Percentiles rank a stretch among this genome's conserved stretches.
phyloP scores from a whole-genome alignment of 2,113 vertebrate species.

The Bettongia penicillata region DNA sequence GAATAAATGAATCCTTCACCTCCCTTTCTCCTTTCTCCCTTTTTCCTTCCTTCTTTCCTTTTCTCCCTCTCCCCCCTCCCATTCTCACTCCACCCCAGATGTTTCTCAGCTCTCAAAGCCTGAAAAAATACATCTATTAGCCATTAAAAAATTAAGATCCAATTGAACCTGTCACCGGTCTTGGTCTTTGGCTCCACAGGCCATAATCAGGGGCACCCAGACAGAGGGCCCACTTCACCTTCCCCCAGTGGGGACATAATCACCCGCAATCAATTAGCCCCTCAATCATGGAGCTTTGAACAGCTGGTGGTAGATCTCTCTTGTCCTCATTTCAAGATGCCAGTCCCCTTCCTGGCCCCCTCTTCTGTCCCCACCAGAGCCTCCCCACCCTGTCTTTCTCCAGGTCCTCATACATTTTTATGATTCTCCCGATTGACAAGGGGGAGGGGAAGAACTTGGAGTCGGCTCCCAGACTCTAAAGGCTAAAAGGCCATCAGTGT shows the following conservation, averaged over 20 bases:
- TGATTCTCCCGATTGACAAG: conserved; percentile 50
- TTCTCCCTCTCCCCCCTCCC: not conserved
- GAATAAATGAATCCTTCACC: not conserved
- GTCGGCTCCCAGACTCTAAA: conserved; percentile 69
- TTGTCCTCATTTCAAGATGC: conserved; percentile 73
- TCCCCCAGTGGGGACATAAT: conserved; percentile 68
- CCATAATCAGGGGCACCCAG: conserved; percentile 70
- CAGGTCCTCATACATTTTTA: conserved; percentile 75
- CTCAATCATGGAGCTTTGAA: conserved; percentile 77
- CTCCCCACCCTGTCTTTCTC: not conserved
- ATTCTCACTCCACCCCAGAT: not conserved
- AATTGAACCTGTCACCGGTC: not conserved
- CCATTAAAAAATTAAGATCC: conserved; percentile 19
- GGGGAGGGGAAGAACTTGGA: conserved; percentile 60
- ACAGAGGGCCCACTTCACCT: conserved; percentile 33
- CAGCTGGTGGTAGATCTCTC: conserved; percentile 71
- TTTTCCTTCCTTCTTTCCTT: not conserved
- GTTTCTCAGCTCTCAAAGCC: not conserved
- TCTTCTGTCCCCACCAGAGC: not conserved
- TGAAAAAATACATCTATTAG: conserved; percentile 11
- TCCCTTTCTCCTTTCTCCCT: not conserved
- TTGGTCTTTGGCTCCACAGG: not conserved
- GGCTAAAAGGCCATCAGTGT: conserved; percentile 76
- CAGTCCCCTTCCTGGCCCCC: conserved; percentile 64
- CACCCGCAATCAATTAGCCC: conserved; percentile 76